Conservation (phyloP, 2,113 vertebrate genomes). For the Pelodiscus sinensis region DNA sequence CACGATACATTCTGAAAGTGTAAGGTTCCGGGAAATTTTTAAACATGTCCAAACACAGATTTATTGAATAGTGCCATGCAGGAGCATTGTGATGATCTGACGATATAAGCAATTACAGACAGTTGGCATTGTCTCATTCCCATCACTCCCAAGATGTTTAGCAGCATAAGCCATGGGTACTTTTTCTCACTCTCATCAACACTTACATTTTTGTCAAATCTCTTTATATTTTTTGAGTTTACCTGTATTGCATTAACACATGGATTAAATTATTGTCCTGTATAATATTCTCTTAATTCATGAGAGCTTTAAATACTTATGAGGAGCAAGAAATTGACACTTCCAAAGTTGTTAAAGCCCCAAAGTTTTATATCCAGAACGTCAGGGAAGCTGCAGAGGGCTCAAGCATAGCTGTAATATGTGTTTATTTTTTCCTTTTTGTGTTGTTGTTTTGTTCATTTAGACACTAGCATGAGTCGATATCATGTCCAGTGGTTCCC, state of each 20-base stretch:
- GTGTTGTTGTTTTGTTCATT: not conserved
- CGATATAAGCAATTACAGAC: not conserved
- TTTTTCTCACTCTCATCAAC: not conserved
- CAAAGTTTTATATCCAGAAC: not conserved
- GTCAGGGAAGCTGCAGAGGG: not conserved
- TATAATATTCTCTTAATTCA: not conserved
- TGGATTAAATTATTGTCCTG: not conserved
- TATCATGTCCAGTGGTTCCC: slow-evolving; percentile 91
- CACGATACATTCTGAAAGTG: not conserved
- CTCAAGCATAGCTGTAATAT: not conserved
- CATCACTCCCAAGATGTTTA: not conserved
- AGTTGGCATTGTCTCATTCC: not conserved
- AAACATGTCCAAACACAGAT: not conserved
- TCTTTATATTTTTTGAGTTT: not conserved
- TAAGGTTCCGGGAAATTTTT: slow-evolving; percentile 12
- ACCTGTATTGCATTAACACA: not conserved
- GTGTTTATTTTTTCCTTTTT: slow-evolving; percentile 16
- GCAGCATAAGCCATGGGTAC: not conserved
- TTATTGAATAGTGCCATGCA: slow-evolving; percentile 2
- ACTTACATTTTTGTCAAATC: not conserved
- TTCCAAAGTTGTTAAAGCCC: not conserved
- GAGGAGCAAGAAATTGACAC: not conserved
- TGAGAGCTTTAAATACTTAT: not conserved
- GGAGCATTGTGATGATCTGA: not conserved
- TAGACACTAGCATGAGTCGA: slow-evolving; percentile 80